Conservation (phyloP, 2,888 invertebrate species). For the Sceliomorpha sp. region DNA sequence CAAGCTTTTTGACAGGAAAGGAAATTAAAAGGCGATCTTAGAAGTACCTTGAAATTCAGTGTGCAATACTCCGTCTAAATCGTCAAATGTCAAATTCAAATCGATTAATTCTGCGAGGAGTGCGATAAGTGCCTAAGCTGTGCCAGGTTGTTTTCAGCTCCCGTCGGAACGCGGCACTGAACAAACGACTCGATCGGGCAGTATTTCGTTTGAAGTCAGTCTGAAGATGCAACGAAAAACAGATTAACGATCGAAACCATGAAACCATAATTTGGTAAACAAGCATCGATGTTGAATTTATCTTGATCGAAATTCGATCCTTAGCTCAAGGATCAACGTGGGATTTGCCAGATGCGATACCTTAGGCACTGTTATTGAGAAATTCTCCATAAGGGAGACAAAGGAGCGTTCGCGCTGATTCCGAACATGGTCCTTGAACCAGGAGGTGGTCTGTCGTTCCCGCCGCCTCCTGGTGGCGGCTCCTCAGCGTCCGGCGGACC, state of each 20-base stretch:
- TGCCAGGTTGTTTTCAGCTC: no score
- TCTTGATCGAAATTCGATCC: not conserved
- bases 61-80: no score
- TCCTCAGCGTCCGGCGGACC: constrained; percentile 71
- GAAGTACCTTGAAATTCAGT: no score
- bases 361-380: constrained; percentile 14
- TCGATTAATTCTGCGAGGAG: no score
- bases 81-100: no score
- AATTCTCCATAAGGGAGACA: constrained; percentile 35
- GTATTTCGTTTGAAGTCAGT: no score
- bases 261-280: not conserved
- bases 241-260: no score
- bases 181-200: no score
- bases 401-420: constrained; percentile 71
- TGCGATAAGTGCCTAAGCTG: no score
- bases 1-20: no score
- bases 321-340: not conserved
- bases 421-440: constrained; percentile 79
- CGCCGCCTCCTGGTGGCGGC: constrained; percentile 77
- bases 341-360: constrained; percentile 23
- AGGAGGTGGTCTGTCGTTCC: constrained; percentile 79
- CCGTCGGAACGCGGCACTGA: not conserved
- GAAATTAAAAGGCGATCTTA: no score
- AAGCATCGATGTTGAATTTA: not conserved
- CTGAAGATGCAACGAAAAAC: no score